Base-by-base conservation (phyloP, 2,113 vertebrate genomes). In the Lota lota region DNA sequence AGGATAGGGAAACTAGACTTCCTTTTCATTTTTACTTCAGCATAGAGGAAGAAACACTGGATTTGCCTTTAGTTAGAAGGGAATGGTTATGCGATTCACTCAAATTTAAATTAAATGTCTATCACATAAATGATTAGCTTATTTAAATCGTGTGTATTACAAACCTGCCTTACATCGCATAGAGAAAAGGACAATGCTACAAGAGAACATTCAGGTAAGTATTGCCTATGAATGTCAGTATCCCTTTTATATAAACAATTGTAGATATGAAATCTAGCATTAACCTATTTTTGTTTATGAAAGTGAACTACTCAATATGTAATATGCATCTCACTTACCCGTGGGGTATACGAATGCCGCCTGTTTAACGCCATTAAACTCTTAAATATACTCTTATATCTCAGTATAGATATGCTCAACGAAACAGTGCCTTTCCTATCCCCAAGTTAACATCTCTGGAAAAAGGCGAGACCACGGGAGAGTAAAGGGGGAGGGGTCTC, bases 291-390 rank as follows among this genome's bases (percentile, higher is more conserved):
- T 33, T 33, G 4, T 33, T 0, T 5, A 3, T 33, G 28, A 33
- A 60, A 12, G 20, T 15, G 12, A 4, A 21, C 19, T 20, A 22
- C 36, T 21, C 60, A 15, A 18, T 15, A 71, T 12, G 22, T 50
- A 68, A 1, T 18, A 5, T 22, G 1, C 0, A 2, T 17, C 33
- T 67, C 61, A 88, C 88, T 89, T 68, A 88, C 89, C 85, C 80
- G 75, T 2, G 87, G 86, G 7, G 83, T 86, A 53, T 79, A 87
- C 1, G 89, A 90, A 78, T 90, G 89, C 58, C 87, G 68, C 63
- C 87, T 87, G 70, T 10, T 81, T 66, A 88, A 22, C 75, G 87
- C 83, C 83, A 89, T 89, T 0, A 40, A 71, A 60, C 33, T 22
- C 71, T 71, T 12, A 22, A 20, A 60, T n/a, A 0, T 79, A 82